These are phyloP conservation scores for Meloidogyne exigua DNA, from an alignment of 1,140 invertebrate genomes.

Conservation along the genomic window DNA sequence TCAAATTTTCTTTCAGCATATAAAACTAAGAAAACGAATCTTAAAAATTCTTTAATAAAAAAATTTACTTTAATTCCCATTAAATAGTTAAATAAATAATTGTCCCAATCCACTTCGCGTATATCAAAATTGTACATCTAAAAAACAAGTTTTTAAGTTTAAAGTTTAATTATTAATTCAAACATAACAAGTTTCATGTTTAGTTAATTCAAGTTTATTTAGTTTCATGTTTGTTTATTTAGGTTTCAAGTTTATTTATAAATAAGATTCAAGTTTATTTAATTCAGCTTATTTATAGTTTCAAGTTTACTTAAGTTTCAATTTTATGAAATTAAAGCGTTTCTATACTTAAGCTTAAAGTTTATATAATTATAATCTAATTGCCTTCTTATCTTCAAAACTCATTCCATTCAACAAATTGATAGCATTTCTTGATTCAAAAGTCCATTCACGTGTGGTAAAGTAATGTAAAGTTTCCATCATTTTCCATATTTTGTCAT, in stretches of 20 bases:
- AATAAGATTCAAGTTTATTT: not conserved
- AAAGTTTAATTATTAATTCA: not conserved
- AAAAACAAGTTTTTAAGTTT: conserved; percentile 28
- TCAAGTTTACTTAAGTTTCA: too few species aligned
- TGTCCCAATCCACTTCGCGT: conserved; percentile 58
- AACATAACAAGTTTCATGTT: not conserved
- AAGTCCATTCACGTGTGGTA: conserved; percentile 58
- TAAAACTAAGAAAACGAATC: conserved; percentile 28
- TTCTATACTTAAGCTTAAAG: too few species aligned
- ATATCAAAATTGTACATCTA: conserved; percentile 61
- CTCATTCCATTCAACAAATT: conserved; percentile 48
- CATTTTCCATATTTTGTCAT: conserved; percentile 60
- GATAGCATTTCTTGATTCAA: conserved; percentile 51
- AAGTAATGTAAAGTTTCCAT: conserved; percentile 62
- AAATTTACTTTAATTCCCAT: conserved; percentile 55
- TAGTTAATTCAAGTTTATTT: conserved; percentile 1
- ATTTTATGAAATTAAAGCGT: too few species aligned
- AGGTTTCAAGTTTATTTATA: too few species aligned
- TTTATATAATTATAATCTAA: too few species aligned
- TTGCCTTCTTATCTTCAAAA: conserved; percentile 55
- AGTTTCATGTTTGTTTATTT: not conserved
- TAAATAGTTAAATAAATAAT: conserved; percentile 60
- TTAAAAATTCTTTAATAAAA: not conserved
- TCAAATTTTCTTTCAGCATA: conserved; percentile 54
- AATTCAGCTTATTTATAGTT: not conserved